These are phyloP conservation scores for Argyresthia albistria DNA, from an alignment of 2,888 invertebrate species.

Conservation along the genomic window DNA sequence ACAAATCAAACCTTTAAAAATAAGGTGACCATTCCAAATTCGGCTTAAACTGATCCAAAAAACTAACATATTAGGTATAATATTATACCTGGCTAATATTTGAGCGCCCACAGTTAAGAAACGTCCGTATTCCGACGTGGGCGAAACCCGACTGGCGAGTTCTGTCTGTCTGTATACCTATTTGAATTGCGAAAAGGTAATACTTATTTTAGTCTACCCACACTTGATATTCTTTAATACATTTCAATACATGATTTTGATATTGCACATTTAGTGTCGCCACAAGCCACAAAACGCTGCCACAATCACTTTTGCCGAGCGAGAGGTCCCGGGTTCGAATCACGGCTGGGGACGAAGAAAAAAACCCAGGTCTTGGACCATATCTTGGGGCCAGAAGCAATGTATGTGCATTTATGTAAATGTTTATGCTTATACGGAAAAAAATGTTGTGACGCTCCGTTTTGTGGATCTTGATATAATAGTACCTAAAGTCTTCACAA, in stretches of 20 bases:
- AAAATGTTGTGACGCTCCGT: no score
- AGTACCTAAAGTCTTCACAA: no score
- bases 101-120: background rate
- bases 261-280: background rate
- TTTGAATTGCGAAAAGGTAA: background rate
- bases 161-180: no score
- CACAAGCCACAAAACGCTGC: no score
- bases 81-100: background rate
- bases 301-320: no score
- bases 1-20: no score
- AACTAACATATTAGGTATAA: background rate
- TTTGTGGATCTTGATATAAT: no score
- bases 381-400: no score
- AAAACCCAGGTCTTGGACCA: no score
- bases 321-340: no score
- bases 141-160: background rate
- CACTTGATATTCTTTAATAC: background rate
- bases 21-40: background rate
- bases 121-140: background rate
- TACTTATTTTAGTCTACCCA: conserved; percentile 1
- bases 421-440: background rate
- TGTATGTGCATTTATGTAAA: no score
- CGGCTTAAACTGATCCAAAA: background rate
- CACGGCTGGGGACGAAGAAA: no score
- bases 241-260: background rate